Base-by-base conservation (phyloP, 1,140 invertebrate species). In the Gryon sp. region DNA sequence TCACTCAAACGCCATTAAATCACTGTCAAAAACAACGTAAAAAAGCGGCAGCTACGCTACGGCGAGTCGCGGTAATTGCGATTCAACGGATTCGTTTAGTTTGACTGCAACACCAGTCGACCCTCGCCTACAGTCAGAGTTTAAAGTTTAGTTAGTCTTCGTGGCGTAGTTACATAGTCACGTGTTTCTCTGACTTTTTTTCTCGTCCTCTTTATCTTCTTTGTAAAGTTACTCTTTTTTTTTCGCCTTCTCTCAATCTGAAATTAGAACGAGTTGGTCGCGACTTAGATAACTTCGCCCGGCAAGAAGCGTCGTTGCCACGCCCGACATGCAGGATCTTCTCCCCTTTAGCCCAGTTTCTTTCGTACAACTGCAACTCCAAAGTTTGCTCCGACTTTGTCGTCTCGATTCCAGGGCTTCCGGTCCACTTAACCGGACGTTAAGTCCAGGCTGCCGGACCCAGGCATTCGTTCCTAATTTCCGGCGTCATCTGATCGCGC, bases 61-160 rank as follows among this genome's bases (percentile, higher is more conserved):
- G n/a, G n/a, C n/a, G n/a, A n/a, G n/a, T n/a, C n/a, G n/a, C n/a
- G 9, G 8, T 53, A 53, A 53, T 53, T 24, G 48, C 19, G 32
- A 53, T 36, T 2, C 46, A 15, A 36, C 18, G 15, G 30, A 14
- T 45, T 15, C 5, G 22, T n/a, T n/a, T n/a, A n/a, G n/a, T n/a
- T 12, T 4, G 1, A 12, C 30, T 32, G 11, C 11, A n/a, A 12
- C 11, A 32, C 30, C 30, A 32, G 1, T 32, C 30, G 11, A 6
- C 14, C 30, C 6, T 12, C 11, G 30, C 11, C 6, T 38, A 38
- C 34, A 8, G 14, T 38, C 15, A 11, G 15, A 16, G 7, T 18
- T 4, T 16, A 38, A 41, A 41, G 18, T 45, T 45, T 24, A 15
- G 20, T 18, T 8, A 24, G 22, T 24, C 8, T 0, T 18, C 43